phyloP scores from a whole-genome alignment of 2,888 invertebrate species.

The Andrena haemorrhoa region DNA sequence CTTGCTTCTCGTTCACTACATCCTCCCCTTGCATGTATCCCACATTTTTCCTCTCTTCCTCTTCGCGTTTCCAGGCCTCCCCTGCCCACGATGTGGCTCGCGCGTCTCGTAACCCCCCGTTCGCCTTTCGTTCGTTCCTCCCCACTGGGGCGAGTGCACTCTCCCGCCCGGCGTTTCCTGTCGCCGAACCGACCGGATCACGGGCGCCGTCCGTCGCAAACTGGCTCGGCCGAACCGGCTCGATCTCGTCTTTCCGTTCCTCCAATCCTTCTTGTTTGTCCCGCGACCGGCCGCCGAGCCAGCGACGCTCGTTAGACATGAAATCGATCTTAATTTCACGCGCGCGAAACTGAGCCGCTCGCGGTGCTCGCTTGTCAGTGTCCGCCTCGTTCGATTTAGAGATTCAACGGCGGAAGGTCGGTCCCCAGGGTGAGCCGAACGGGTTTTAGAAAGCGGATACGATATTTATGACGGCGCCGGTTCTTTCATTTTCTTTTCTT shows the following conservation, averaged over 20 bases:
- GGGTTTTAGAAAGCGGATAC: conserved; percentile 46
- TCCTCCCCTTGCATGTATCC: neutral
- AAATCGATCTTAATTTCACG: conserved; percentile 63
- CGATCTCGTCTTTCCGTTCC: conserved; percentile 61
- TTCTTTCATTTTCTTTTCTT: conserved; percentile 12
- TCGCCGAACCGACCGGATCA: conserved; percentile 66
- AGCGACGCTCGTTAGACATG: conserved; percentile 54
- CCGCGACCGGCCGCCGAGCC: conserved; percentile 16
- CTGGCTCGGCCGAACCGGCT: conserved; percentile 63
- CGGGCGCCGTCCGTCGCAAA: conserved; percentile 50
- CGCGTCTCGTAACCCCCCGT: neutral
- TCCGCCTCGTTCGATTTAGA: conserved; percentile 39
- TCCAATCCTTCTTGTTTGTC: conserved; percentile 52
- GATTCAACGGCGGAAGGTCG: conserved; percentile 18
- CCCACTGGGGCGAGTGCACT: conserved; percentile 40
- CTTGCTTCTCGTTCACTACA: neutral
- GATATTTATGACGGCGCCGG: conserved; percentile 48
- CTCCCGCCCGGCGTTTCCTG: conserved; percentile 25
- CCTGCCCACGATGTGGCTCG: neutral
- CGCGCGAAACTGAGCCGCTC: conserved; percentile 37
- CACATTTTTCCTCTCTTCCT: conserved; percentile 6
- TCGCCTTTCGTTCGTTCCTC: conserved; percentile 10
- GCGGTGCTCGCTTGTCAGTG: conserved; percentile 45
- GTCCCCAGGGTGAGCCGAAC: conserved; percentile 14
- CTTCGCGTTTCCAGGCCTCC: conserved; percentile 5